phyloP scores from a whole-genome alignment of 2,888 invertebrate species.

The Hymenopus coronatus region DNA sequence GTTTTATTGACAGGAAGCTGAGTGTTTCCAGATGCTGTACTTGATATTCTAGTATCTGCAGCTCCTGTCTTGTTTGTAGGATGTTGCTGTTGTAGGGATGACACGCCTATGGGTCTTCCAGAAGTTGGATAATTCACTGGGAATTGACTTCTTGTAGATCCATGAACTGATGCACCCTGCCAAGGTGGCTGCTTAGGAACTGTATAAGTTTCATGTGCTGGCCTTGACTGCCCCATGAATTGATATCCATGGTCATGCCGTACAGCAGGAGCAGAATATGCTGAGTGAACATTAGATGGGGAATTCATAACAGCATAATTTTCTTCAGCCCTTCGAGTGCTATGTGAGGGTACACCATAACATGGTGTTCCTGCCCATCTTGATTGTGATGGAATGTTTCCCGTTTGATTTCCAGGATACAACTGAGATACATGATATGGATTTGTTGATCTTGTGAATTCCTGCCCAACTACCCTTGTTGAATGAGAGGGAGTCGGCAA shows the following conservation, averaged over 20 bases:
- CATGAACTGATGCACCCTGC: background rate
- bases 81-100: background rate
- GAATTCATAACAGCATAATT: background rate
- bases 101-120: background rate
- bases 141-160: background rate
- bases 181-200: background rate
- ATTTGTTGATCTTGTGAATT: background rate
- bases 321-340: background rate
- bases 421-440: background rate
- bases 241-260: background rate
- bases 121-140: background rate
- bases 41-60: conserved; percentile 1
- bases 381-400: background rate
- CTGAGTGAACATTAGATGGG: background rate
- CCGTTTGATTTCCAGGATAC: background rate
- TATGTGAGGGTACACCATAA: conserved; percentile 5
- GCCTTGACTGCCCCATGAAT: background rate
- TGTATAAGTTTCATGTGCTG: background rate
- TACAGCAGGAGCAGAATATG: background rate
- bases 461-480: background rate
- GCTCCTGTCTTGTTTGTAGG: background rate
- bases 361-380: conserved; percentile 9
- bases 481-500: background rate
- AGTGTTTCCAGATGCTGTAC: background rate
- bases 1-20: background rate